A percentile compares a stretch with the other conserved stretches of the same genome.
Conservation (phyloP, 1,140 invertebrate species). For the Drosophila nasuta region DNA sequence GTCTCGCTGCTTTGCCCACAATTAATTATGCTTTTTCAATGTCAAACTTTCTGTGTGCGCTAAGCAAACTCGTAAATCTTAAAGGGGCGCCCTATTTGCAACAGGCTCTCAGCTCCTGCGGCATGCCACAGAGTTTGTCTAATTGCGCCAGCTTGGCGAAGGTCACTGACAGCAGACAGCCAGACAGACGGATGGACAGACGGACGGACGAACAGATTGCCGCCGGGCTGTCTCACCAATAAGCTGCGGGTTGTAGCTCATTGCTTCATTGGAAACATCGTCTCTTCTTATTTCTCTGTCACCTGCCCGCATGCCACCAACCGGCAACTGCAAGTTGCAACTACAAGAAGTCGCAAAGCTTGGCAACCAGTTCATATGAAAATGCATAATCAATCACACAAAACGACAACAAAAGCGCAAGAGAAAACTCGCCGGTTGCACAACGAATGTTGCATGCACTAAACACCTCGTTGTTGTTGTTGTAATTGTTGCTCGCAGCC, state of each 20-base stretch:
- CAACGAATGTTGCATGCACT: constrained; percentile 37
- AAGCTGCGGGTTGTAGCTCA: constrained; percentile 55
- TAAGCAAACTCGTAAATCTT: constrained; percentile 56
- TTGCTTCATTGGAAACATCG: constrained; percentile 43
- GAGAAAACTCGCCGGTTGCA: not conserved
- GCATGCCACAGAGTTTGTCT: constrained; percentile 64
- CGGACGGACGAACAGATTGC: constrained; percentile 19
- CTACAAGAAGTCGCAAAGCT: constrained; percentile 48
- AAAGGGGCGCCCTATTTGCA: constrained; percentile 19
- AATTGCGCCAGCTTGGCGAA: constrained; percentile 67
- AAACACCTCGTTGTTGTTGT: not conserved
- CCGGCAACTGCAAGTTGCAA: constrained; percentile 48
- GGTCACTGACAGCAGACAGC: constrained; percentile 71
- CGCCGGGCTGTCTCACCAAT: constrained; percentile 69
- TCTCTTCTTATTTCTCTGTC: constrained; percentile 14
- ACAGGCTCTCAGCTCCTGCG: constrained; percentile 35
- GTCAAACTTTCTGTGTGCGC: constrained; percentile 62
- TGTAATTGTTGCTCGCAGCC: not conserved
- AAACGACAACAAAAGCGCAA: constrained; percentile 50
- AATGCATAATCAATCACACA: constrained; percentile 80
- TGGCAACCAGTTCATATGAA: constrained; percentile 77
- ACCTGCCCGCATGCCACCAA: constrained; percentile 62
- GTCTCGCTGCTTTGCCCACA: constrained; percentile 61
- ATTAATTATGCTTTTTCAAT: constrained; percentile 81
- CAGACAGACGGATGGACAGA: not conserved